Conservation (phyloP, 2,888 invertebrate genomes). For the Synergus itoensis region DNA sequence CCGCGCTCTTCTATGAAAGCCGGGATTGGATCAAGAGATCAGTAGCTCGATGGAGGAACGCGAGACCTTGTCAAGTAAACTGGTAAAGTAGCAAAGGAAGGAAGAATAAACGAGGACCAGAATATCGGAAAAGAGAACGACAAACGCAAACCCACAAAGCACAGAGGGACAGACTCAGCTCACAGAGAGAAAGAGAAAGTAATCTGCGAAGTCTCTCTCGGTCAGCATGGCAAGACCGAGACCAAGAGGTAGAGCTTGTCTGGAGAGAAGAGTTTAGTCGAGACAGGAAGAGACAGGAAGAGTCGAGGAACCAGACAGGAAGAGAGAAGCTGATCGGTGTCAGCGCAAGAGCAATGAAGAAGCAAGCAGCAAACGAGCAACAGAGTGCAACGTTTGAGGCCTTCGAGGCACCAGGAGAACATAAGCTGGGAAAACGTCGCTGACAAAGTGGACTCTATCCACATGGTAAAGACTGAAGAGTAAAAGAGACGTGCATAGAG, state of each 20-base stretch:
- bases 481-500: conserved; percentile 51
- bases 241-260: background rate
- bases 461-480: conserved; percentile 47
- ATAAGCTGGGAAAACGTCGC: conserved; percentile 61
- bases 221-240: background rate
- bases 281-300: conserved; percentile 40
- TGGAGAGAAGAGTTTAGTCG: conserved; percentile 20
- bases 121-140: conserved; percentile 39
- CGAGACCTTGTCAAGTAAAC: conserved; percentile 43
- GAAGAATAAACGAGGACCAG: conserved; percentile 44
- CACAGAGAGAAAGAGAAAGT: conserved; percentile 46
- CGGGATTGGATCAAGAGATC: conserved; percentile 73
- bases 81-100: conserved; percentile 35
- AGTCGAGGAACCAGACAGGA: conserved; percentile 35
- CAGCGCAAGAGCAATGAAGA: conserved; percentile 61
- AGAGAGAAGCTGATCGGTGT: conserved; percentile 49
- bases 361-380: conserved; percentile 68
- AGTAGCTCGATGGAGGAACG: conserved; percentile 72
- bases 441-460: conserved; percentile 66
- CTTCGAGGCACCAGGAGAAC: conserved; percentile 75
- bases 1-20: conserved; percentile 74
- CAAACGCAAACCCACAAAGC: conserved; percentile 43
- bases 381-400: conserved; percentile 75
- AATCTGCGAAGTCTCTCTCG: conserved; percentile 22
- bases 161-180: conserved; percentile 41